Percentiles rank a stretch among this genome's conserved stretches.
These are phyloP conservation scores for Perizoma flavofasciatum DNA, from an alignment of 2,888 invertebrate species.

Conservation along the genomic window DNA sequence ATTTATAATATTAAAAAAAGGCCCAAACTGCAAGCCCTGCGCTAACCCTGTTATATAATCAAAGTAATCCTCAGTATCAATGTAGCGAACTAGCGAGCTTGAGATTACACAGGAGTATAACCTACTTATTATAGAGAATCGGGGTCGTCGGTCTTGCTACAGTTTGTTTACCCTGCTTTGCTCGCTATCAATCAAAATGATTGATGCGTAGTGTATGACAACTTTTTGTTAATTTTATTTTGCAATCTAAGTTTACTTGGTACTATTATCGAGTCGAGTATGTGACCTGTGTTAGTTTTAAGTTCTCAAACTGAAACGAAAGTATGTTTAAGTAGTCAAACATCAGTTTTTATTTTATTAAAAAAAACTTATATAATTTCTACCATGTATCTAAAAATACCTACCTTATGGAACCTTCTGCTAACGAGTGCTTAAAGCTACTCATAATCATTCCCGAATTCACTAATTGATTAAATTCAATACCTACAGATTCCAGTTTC, in stretches of 20 bases:
- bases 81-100: constrained; percentile 13
- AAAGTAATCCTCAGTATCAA: constrained; percentile 14
- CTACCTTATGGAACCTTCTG: not conserved
- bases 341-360: too few species aligned
- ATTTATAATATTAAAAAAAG: too few species aligned
- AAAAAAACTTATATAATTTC: too few species aligned
- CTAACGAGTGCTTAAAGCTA: constrained; percentile 1
- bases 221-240: constrained; percentile 55
- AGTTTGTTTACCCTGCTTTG: constrained; percentile 41
- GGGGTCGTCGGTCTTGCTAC: constrained; percentile 34
- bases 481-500: constrained; percentile 20
- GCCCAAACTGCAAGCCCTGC: constrained; percentile 8
- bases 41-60: constrained; percentile 5
- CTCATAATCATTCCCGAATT: constrained; percentile 8
- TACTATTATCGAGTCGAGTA: constrained; percentile 39
- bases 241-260: constrained; percentile 47
- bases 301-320: not conserved
- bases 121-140: constrained; percentile 32
- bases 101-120: constrained; percentile 21
- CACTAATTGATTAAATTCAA: constrained; percentile 23
- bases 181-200: constrained; percentile 67
- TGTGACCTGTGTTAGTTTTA: constrained; percentile 29
- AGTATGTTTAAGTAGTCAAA: too few species aligned
- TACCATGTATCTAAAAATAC: not conserved
- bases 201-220: constrained; percentile 58